Percentiles rank a stretch among this genome's conserved stretches.
These are phyloP conservation scores for Kuschelorhynchus macadamiae DNA, from an alignment of 2,888 invertebrate species.

Conservation along the genomic window DNA sequence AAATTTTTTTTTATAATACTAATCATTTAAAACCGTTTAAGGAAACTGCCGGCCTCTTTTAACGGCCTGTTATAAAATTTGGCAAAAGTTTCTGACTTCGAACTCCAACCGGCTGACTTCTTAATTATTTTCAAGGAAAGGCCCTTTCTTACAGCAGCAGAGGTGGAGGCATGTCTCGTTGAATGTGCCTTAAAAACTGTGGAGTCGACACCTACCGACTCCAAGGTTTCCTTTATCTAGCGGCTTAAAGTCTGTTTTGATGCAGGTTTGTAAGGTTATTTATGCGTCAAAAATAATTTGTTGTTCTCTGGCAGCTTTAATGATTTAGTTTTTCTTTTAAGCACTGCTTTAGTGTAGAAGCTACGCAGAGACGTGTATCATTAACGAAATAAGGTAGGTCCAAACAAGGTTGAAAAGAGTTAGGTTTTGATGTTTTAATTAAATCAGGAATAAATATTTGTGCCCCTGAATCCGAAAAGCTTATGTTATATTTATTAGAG, in stretches of 20 bases:
- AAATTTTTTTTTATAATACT: too few species aligned
- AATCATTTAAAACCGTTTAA: too few species aligned
- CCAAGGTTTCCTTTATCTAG: background rate
- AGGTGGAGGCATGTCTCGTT: slow-evolving; percentile 56
- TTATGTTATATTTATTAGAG: slow-evolving; percentile 16
- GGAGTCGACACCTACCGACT: background rate
- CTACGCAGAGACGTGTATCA: background rate
- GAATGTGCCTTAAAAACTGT: slow-evolving; percentile 50
- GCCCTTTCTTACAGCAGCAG: slow-evolving; percentile 50
- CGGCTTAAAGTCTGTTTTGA: slow-evolving; percentile 5
- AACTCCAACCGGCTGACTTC: slow-evolving; percentile 52
- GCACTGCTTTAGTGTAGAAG: background rate
- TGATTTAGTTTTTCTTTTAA: background rate
- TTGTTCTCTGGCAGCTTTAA: background rate
- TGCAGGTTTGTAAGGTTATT: background rate
- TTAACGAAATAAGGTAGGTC: slow-evolving; percentile 1
- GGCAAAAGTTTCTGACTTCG: slow-evolving; percentile 46
- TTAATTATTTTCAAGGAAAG: slow-evolving; percentile 51
- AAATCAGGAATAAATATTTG: slow-evolving; percentile 5
- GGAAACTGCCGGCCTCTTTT: too few species aligned
- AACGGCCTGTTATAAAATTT: slow-evolving; percentile 54
- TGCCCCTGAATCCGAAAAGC: background rate
- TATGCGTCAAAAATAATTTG: background rate
- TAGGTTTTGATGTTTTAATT: slow-evolving; percentile 11
- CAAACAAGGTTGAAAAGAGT: too few species aligned